Conservation (phyloP, 2,888 invertebrate species). For the Metallyticus violacea region DNA sequence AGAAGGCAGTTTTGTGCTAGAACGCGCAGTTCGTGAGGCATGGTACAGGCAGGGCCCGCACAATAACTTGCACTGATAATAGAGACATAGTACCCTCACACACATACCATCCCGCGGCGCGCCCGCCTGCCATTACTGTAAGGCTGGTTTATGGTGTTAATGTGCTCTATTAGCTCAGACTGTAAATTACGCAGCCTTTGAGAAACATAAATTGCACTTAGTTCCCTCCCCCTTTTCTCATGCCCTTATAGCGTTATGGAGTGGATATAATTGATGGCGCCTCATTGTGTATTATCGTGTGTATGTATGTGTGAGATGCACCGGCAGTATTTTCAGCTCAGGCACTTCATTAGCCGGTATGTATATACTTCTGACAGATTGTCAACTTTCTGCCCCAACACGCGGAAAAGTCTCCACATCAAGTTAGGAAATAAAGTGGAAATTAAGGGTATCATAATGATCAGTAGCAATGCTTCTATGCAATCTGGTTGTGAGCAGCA, state of each 20-base stretch:
- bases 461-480: too few species aligned
- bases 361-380: neutral
- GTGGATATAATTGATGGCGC: neutral
- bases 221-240: neutral
- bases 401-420: too few species aligned
- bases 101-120: constrained; percentile 38
- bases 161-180: constrained; percentile 47
- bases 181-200: constrained; percentile 44
- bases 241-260: constrained; percentile 2
- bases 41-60: neutral
- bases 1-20: constrained; percentile 5
- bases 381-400: neutral
- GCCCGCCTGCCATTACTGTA: constrained; percentile 45
- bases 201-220: constrained; percentile 33
- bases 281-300: neutral
- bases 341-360: neutral
- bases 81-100: constrained; percentile 52
- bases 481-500: too few species aligned
- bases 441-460: too few species aligned
- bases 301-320: neutral
- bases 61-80: constrained; percentile 40
- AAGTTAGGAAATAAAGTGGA: too few species aligned
- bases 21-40: neutral
- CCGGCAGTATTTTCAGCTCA: neutral
- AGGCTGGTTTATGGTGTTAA: constrained; percentile 52